Evolutionary conservation across 2,113 vertebrate species (phyloP), one percentile per base, ranked within the genome.

Genomic region (Saguinus imperator): DNA sequence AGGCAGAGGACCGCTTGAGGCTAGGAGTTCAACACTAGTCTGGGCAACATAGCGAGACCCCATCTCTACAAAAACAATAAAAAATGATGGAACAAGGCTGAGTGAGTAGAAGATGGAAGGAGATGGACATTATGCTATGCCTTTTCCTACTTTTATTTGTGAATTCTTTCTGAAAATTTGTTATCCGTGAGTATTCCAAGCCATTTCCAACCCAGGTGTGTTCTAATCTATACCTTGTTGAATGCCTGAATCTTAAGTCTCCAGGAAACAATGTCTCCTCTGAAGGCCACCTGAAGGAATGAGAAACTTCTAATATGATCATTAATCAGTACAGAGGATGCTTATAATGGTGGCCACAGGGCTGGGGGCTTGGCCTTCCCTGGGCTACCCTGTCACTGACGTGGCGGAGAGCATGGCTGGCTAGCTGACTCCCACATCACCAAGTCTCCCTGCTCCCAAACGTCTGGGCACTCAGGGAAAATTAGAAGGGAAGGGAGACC

Each of bases 241-340:
- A 77, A 81, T 55, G 57, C 32, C 81, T 35, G 48, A n/a, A 85
- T 57, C 76, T 80, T n/a, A 76, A 57, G 76, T 52, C 25, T 94
- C 14, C 13, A 79, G 76, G 6, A 72, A 77, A 75, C 2, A 21
- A 79, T 57, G 23, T 25, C 40, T 57, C 70, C 57, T 86, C 66
- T 72, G 18, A 45, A 81, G 58, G 61, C 25, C 18, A 25, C 14
- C 5, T 21, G 40, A 80, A n/a, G 35, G 85, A 92, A 81, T 0
- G 25, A 75, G 37, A 79, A 76, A 5, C 77, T 73, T 93, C 68
- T 17, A n/a, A 12, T 66, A 37, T 58, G 57, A 72, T 13, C 29
- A 2, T 14, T 11, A 8, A 0, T 52, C 86, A 27, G 29, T 0
- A 13, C 11, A 16, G 61, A 29, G 25, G 27, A 61, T 3, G 72